phyloP scores from a whole-genome alignment of 92 coral and sea anemone species.

The Anthopleura xanthogrammica region DNA sequence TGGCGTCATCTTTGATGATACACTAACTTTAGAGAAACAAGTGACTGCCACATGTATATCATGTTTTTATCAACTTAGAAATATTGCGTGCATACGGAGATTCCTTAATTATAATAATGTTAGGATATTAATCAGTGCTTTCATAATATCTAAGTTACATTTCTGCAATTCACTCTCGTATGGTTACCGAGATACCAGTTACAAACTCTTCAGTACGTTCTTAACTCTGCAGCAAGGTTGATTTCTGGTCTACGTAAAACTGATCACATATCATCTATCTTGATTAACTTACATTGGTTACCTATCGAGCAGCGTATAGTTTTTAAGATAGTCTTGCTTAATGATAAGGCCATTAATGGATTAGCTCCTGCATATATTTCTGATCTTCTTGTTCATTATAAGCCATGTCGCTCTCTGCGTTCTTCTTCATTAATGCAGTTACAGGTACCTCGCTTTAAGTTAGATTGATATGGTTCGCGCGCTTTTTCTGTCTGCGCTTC shows the following conservation, averaged over 20 bases:
- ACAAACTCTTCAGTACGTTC: background rate
- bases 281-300: background rate
- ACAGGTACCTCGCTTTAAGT: no score
- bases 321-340: background rate
- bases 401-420: no score
- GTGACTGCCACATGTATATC: background rate
- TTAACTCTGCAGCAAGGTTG: background rate
- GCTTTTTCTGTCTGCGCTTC: no score
- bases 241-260: background rate
- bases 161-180: background rate
- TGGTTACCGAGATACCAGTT: background rate
- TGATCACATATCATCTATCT: background rate
- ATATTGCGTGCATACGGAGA: background rate
- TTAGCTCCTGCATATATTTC: no score
- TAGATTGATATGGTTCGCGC: background rate
- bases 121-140: background rate
- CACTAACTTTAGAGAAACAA: no score
- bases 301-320: background rate
- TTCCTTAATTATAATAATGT: background rate
- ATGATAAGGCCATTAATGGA: conserved; percentile 12
- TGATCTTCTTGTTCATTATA: no score
- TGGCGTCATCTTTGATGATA: no score
- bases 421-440: no score
- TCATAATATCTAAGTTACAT: background rate
- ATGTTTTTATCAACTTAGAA: conserved; percentile 9